Evolutionary conservation across 2,113 vertebrate species (phyloP).

Genomic region (Neodontobutis hainanensis): DNA sequence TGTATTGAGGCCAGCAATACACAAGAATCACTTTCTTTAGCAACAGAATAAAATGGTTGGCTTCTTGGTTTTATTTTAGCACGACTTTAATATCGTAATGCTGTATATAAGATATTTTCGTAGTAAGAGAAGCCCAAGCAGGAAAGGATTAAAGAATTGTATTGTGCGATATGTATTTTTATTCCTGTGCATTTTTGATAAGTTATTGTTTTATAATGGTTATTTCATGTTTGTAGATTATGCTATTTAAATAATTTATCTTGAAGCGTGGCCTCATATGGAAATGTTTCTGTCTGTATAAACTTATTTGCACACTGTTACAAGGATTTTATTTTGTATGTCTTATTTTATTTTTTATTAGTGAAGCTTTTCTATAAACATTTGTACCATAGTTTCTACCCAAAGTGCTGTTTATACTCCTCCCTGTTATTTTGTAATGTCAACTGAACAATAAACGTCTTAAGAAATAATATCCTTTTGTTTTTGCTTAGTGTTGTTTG

Average conservation of each 20-base stretch:
- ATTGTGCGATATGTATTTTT: constrained; percentile 81
- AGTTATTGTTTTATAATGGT: constrained; percentile 91
- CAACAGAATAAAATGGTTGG: constrained; percentile 82
- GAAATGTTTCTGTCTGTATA: constrained; percentile 98
- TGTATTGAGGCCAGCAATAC: constrained; percentile 86
- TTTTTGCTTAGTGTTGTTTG: constrained; percentile 22
- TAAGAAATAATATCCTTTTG: constrained; percentile 35
- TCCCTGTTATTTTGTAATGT: constrained; percentile 75
- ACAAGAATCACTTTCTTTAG: constrained; percentile 79
- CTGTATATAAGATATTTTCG: constrained; percentile 94
- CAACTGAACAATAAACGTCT: constrained; percentile 79
- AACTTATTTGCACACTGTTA: constrained; percentile 97
- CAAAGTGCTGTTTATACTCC: constrained; percentile 76
- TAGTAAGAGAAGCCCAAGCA: constrained; percentile 81
- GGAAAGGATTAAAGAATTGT: constrained; percentile 82
- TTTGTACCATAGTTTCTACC: constrained; percentile 87
- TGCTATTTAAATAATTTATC: constrained; percentile 99
- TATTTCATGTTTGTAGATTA: constrained; percentile 95
- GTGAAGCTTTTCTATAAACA: constrained; percentile 89
- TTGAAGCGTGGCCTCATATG: constrained; percentile 90
- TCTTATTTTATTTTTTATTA: constrained; percentile 81
- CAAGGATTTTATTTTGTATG: constrained; percentile 84
- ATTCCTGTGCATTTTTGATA: constrained; percentile 86
- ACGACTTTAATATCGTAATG: constrained; percentile 86
- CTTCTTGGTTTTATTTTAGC: constrained; percentile 81